phyloP scores from a whole-genome alignment of 2,888 invertebrate species.

The Lepidocyrtinus sp. region DNA sequence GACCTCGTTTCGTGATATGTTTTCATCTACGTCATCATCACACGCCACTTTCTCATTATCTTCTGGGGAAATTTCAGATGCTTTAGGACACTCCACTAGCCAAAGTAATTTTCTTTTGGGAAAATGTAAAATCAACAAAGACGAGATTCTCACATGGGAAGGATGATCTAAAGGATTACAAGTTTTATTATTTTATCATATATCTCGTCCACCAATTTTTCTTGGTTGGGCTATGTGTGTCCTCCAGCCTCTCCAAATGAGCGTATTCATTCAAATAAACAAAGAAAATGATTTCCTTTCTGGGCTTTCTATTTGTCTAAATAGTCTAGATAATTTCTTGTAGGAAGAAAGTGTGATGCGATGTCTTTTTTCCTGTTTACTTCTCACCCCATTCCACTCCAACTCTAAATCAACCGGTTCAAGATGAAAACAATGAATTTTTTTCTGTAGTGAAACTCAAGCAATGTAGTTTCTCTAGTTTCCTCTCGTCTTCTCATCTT shows the following conservation, averaged over 20 bases:
- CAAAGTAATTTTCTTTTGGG: too few species aligned
- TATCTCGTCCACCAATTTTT: neutral
- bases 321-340: too few species aligned
- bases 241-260: neutral
- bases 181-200: constrained; percentile 50
- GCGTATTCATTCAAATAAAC: constrained; percentile 3
- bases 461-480: constrained; percentile 1
- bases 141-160: constrained; percentile 36
- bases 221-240: too few species aligned
- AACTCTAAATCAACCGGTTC: constrained; percentile 48
- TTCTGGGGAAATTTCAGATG: too few species aligned
- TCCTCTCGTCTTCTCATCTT: constrained; percentile 47
- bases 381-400: constrained; percentile 50
- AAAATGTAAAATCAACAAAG: constrained; percentile 52
- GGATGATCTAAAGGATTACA: constrained; percentile 46
- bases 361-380: constrained; percentile 47
- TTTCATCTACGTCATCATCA: too few species aligned
- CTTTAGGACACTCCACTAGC: too few species aligned
- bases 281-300: constrained; percentile 19
- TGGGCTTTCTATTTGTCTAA: neutral
- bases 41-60: too few species aligned
- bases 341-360: constrained; percentile 23
- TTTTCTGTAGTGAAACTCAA: constrained; percentile 21
- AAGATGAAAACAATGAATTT: constrained; percentile 14
- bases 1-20: too few species aligned